Percentiles rank a stretch among this genome's conserved stretches.
phyloP scores from a whole-genome alignment of 2,797 vertebrate species.

The Hozukius guyotensis region DNA sequence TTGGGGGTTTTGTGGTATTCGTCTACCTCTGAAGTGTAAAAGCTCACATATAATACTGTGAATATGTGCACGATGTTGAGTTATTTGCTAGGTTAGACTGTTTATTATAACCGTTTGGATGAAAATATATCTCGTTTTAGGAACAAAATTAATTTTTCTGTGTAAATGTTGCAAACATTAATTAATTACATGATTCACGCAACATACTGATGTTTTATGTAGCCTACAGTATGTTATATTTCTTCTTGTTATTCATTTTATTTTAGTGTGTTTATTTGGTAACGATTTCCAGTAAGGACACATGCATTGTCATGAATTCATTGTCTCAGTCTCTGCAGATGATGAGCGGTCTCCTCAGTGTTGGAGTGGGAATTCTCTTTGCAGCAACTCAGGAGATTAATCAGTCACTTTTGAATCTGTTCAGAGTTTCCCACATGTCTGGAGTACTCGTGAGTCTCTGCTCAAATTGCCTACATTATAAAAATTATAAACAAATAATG shows the following conservation, averaged over 20 bases:
- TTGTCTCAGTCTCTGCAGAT: constrained; percentile 76
- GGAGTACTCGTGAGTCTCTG: constrained; percentile 71
- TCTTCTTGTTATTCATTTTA: not conserved
- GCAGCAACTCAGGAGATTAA: constrained; percentile 37
- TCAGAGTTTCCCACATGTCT: constrained; percentile 78
- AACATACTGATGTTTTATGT: not conserved
- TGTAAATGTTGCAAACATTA: not conserved
- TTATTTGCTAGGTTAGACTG: not conserved
- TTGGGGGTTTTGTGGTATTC: constrained; percentile 3
- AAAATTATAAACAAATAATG: not conserved
- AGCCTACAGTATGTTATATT: not conserved
- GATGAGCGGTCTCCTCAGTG: constrained; percentile 73
- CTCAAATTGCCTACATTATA: not conserved
- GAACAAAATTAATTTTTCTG: not conserved
- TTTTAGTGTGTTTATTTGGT: not conserved
- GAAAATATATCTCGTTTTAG: not conserved
- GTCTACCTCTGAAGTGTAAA: not conserved
- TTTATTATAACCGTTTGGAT: not conserved
- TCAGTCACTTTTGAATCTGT: constrained; percentile 31
- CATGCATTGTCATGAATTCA: not conserved
- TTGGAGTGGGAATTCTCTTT: constrained; percentile 76
- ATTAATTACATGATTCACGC: not conserved
- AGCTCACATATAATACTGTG: not conserved
- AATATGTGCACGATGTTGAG: not conserved
- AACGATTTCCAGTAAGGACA: not conserved